Percentiles rank a stretch among this genome's conserved stretches.
phyloP scores from a whole-genome alignment of 1,140 invertebrate genomes.

The Euwallacea similis region DNA sequence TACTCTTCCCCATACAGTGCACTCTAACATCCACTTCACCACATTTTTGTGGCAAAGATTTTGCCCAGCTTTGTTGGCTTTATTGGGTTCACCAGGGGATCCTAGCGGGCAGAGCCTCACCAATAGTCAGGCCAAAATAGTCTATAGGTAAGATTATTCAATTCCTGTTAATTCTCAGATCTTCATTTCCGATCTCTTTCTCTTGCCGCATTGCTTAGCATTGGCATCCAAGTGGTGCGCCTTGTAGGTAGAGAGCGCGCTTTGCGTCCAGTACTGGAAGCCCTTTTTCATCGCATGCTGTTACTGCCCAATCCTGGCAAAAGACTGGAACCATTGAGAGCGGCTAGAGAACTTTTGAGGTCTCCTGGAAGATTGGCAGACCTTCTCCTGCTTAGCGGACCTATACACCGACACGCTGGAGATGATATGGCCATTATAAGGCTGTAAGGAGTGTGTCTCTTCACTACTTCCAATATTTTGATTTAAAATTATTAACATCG shows the following conservation, averaged over 20 bases:
- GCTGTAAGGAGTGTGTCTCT: conserved; percentile 64
- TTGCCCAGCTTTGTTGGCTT: conserved; percentile 83
- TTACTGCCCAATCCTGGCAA: conserved; percentile 82
- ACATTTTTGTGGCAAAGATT: conserved; percentile 90
- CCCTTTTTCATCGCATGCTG: conserved; percentile 89
- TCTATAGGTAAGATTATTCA: conserved; percentile 69
- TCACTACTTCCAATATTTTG: neutral
- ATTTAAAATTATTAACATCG: too few relatives aligned
- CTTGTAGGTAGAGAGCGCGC: conserved; percentile 82
- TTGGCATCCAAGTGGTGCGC: conserved; percentile 83
- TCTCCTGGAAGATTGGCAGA: conserved; percentile 73
- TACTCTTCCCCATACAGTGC: conserved; percentile 77
- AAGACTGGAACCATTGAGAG: conserved; percentile 80
- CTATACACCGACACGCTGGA: conserved; percentile 73
- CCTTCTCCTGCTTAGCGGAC: conserved; percentile 72
- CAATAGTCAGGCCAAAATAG: conserved; percentile 78
- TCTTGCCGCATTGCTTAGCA: conserved; percentile 60
- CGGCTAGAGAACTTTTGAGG: conserved; percentile 73
- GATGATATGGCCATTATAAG: conserved; percentile 89
- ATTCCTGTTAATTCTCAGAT: neutral
- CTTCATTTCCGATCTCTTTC: too few relatives aligned
- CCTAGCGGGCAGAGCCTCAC: conserved; percentile 73
- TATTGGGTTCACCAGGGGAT: conserved; percentile 75
- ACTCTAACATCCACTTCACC: conserved; percentile 79
- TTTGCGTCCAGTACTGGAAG: conserved; percentile 85